Conservation (phyloP, 2,797 vertebrate species). For the Mionectes olivaceus region DNA sequence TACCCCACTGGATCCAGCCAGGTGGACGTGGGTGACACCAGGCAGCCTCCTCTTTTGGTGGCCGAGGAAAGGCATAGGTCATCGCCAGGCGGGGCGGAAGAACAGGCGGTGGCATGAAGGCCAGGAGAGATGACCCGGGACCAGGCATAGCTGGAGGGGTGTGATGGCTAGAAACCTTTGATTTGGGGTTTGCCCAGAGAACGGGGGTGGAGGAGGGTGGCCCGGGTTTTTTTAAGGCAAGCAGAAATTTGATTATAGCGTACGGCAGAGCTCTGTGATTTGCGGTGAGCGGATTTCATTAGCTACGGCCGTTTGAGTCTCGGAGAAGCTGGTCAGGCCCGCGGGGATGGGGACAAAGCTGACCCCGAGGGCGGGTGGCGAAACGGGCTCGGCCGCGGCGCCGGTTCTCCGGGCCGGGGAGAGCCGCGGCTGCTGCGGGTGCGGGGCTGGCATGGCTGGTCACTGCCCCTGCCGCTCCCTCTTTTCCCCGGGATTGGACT, state of each 20-base stretch:
- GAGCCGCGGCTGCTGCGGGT: background rate
- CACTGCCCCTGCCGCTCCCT: background rate
- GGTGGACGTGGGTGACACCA: background rate
- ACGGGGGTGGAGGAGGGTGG: constrained; percentile 20
- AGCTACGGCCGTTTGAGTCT: background rate
- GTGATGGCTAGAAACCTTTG: constrained; percentile 52
- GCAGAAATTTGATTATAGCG: constrained; percentile 61
- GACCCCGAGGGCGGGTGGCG: background rate
- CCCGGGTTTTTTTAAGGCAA: constrained; percentile 52
- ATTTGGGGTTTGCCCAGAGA: constrained; percentile 52
- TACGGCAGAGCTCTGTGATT: constrained; percentile 50
- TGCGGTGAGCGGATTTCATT: constrained; percentile 57
- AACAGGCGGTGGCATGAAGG: background rate
- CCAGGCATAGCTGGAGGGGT: background rate
- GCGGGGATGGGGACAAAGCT: background rate
- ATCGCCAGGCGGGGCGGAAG: too few relatives aligned
- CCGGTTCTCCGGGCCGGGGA: background rate
- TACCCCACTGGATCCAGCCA: background rate
- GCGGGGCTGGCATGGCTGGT: background rate
- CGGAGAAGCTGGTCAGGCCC: background rate
- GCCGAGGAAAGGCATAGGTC: background rate
- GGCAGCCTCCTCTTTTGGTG: background rate
- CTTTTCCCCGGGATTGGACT: accelerated
- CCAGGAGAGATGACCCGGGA: background rate
- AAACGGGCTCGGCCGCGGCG: background rate